Base-by-base conservation (phyloP, 2,888 invertebrate genomes). In the Congeria kusceri region DNA sequence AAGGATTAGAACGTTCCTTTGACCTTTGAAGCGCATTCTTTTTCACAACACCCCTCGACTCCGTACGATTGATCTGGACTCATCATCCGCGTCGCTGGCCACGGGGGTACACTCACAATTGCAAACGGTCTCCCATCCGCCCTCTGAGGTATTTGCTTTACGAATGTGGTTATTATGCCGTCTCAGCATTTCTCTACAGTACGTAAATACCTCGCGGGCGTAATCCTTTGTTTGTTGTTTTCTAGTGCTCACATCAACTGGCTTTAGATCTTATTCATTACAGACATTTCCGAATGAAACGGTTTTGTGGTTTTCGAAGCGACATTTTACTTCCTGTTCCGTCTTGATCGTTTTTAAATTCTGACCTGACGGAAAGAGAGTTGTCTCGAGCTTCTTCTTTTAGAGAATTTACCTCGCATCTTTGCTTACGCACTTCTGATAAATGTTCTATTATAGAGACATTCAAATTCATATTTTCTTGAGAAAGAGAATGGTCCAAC, bases 21-120 rank as follows among this genome's bases (percentile, higher is more conserved):
- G 61, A 29, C 61, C 28, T 61, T n/a, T n/a, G n/a, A n/a, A n/a
- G n/a, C n/a, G 28, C 32, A 9, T 61, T 61, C 61, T 61, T 61
- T 29, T 61, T 61, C 29, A 9, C 9, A 28, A 9, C 32, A 7
- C 5, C 32, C 9, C 32, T 32, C 32, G 32, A 4, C 32, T 32
- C 32, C 32, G 32, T 9, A 7, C 32, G 4, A 9, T 32, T 32
- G 32, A 32, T 32, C 32, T 32, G 32, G 32, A 32, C 9, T 32
- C 32, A 32, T 32, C 32, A 32, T 32, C 9, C 32, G 32, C 4
- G 32, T 32, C 32, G 32, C 32, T 32, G 9, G 32, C 32, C 32
- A 4, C 32, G 32, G 32, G 32, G 32, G 4, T 32, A 7, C 5
- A 4, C 32, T 32, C 32, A 32, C 9, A 32, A 7, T 32, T 32